Conservation (phyloP, 2,797 vertebrate species). For the Hirundo rustica region DNA sequence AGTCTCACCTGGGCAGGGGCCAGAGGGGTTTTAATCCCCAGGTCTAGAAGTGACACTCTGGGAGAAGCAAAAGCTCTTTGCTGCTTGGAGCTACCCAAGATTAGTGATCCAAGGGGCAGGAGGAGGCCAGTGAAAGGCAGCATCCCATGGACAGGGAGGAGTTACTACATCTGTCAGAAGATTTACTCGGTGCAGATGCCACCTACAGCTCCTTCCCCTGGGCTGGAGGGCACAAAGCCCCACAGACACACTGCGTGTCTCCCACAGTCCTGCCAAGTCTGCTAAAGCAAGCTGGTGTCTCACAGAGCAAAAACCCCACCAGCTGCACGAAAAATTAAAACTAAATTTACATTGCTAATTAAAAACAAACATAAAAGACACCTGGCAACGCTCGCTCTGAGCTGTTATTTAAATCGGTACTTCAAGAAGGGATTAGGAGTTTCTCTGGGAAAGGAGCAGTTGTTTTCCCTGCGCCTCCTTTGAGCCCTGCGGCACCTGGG, state of each 20-base stretch:
- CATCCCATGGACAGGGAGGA: fast-evolving
- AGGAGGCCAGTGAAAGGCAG: not conserved
- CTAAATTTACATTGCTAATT: not conserved
- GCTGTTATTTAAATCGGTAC: not conserved
- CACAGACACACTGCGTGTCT: not conserved
- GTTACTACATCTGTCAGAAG: fast-evolving
- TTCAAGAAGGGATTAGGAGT: not conserved
- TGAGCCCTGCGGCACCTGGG: not conserved
- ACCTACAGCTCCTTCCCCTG: not conserved
- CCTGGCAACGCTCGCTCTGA: not conserved
- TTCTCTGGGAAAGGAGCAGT: not conserved
- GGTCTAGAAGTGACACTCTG: not conserved
- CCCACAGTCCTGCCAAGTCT: not conserved
- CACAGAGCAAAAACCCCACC: not conserved
- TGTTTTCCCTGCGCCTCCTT: not conserved
- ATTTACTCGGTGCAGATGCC: not conserved
- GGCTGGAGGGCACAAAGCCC: not conserved
- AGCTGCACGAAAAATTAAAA: not conserved
- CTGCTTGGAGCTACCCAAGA: not conserved
- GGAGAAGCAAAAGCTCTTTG: not conserved
- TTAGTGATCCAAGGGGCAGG: not conserved
- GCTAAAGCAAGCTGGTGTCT: not conserved
- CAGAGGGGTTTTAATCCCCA: not conserved
- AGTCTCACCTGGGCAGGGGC: not conserved
- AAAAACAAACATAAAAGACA: not conserved